Base-by-base conservation (phyloP, 2,113 vertebrate genomes). In the Ciconia maguari region DNA sequence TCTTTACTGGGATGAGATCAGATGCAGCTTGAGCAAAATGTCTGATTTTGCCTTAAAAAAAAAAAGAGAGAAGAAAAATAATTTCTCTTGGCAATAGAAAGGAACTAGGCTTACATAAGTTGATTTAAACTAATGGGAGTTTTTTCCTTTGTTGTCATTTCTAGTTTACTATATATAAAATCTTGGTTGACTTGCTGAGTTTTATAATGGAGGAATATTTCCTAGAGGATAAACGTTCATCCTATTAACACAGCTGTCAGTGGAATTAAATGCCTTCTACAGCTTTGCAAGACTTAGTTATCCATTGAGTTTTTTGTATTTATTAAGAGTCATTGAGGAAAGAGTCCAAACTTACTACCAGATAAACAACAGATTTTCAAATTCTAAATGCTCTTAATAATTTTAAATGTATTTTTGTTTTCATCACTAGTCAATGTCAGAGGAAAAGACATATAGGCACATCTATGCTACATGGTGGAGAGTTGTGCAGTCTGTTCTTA, bases 141-240 rank as follows among this genome's bases (percentile, higher is more conserved):
- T 83, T 92, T 89, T 89, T 26, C n/a, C 38, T 87, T 83, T 82
- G 64, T 81, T 77, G 69, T 91, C 2, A 51, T 93, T 93, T 92
- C 38, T 94, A 57, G 86, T 94, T 94, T 92, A 91, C 83, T 79
- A 10, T 79, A 57, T 36, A 54, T 75, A 66, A 72, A 89, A 93
- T 93, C 83, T 83, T 92, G 38, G 78, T 93, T 96, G 89, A 77
- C 42, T 96, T 85, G 25, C 58, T 62, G 25, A 41, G 34, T 86
- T 94, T 94, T 78, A 49, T 85, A 90, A 88, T 57, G 60, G 69
- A 84, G 52, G 36, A 93, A 36, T 83, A 84, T 58, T 94, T 96
- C 48, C 72, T 84, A 34, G 46, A 71, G 30, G 64, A 90, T 86
- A 95, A 95, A 71, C 44, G 87, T 87, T 93, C 77, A 91, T 85